Conservation (phyloP, 1,140 invertebrate species). For the Lanistes nyassanus region DNA sequence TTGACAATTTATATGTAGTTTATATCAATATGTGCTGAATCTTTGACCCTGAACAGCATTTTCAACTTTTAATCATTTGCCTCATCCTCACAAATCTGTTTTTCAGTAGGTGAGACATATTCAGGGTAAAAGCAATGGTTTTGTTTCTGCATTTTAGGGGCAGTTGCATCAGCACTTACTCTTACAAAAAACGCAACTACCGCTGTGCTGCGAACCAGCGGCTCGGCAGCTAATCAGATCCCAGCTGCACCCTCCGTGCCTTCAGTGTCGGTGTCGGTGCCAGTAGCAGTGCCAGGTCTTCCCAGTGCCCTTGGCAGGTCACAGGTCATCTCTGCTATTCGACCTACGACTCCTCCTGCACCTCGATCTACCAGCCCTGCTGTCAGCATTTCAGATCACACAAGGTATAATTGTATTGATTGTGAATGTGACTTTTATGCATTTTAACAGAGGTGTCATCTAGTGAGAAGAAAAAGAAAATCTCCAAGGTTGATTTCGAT, state of each 20-base stretch:
- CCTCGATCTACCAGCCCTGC: constrained; percentile 20
- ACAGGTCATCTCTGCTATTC: constrained; percentile 25
- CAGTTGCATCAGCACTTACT: constrained; percentile 29
- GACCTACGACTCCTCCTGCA: constrained; percentile 21
- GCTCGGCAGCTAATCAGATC: constrained; percentile 19
- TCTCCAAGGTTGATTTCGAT: too few species aligned
- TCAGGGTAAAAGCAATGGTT: not conserved
- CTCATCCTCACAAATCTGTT: not conserved
- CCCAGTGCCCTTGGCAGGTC: constrained; percentile 12
- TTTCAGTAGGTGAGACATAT: not conserved
- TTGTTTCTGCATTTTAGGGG: constrained; percentile 19
- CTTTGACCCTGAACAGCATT: not conserved
- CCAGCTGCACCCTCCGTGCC: constrained; percentile 21
- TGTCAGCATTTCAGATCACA: constrained; percentile 17
- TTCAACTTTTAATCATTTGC: not conserved
- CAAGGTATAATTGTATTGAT: constrained; percentile 3
- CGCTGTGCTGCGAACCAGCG: constrained; percentile 11
- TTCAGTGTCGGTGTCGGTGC: constrained; percentile 9
- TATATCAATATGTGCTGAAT: not conserved
- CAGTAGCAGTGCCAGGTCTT: constrained; percentile 1
- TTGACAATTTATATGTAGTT: not conserved
- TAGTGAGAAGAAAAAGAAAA: too few species aligned
- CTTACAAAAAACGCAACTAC: constrained; percentile 21
- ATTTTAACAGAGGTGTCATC: too few species aligned
- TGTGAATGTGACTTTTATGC: too few species aligned